Conservation (phyloP, 2,888 invertebrate species). For the Halictus ligatus region DNA sequence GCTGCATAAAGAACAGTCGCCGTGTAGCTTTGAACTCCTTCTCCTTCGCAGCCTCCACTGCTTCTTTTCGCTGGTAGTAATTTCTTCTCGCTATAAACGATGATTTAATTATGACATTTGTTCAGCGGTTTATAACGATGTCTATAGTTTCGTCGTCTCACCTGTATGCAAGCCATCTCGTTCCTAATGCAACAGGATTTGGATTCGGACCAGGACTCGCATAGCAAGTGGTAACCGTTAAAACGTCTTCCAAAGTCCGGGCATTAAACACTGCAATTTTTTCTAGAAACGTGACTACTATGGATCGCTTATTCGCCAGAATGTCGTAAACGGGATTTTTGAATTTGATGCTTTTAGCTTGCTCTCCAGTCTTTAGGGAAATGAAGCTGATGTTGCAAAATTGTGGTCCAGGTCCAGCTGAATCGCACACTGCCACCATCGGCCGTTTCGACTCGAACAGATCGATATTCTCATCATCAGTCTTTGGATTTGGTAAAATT, state of each 20-base stretch:
- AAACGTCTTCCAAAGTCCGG: slow-evolving; percentile 92
- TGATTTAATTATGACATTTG: background rate
- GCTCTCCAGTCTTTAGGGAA: slow-evolving; percentile 92
- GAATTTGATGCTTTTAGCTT: slow-evolving; percentile 96
- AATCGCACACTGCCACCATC: slow-evolving; percentile 95
- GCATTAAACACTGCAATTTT: slow-evolving; percentile 96
- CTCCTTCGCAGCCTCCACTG: slow-evolving; percentile 93
- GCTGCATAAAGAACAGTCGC: slow-evolving; percentile 98
- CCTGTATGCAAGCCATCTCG: slow-evolving; percentile 92
- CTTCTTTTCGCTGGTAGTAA: slow-evolving; percentile 91
- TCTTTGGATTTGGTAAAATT: slow-evolving; percentile 92
- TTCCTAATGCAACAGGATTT: slow-evolving; percentile 95
- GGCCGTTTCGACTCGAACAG: slow-evolving; percentile 92
- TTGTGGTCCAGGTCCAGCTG: slow-evolving; percentile 90
- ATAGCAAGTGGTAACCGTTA: slow-evolving; percentile 95
- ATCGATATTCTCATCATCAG: slow-evolving; percentile 87
- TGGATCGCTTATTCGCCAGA: slow-evolving; percentile 93
- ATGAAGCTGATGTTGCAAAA: slow-evolving; percentile 93
- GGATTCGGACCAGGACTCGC: slow-evolving; percentile 92
- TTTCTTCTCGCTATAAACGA: slow-evolving; percentile 92
- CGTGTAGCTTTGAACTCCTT: slow-evolving; percentile 94
- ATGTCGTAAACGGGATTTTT: slow-evolving; percentile 95
- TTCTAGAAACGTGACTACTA: slow-evolving; percentile 95
- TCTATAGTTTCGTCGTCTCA: slow-evolving; percentile 44
- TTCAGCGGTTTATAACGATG: background rate